Evolutionary conservation across 2,888 invertebrate species (phyloP), one percentile per base, ranked within the genome.

Genomic region (Temnothorax ravouxi): DNA sequence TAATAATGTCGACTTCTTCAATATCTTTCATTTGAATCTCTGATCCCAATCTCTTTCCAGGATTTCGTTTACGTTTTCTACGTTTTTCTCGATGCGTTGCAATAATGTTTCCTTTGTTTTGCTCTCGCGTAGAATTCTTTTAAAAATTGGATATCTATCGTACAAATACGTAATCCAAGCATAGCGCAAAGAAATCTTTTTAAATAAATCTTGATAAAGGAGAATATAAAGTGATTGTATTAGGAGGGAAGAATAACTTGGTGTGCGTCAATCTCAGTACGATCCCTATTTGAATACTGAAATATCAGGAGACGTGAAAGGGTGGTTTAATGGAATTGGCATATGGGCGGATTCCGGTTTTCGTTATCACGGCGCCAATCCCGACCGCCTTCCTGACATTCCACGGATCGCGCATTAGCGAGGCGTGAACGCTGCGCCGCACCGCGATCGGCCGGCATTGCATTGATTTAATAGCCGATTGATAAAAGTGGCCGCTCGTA

Each of bases 381-480:
- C 66, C 64, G 56, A 82, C 83, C 79, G 87, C 72, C 71, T 66
- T 69, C 75, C 56, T 84, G 86, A 84, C 86, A 87, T 87, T 87
- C 86, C 84, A 54, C 61, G 77, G 54, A 71, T 66, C 67, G 83
- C 59, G 75, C 71, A 83, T 85, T 79, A 79, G 71, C 59, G 34
- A 84, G 54, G 87, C 77, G 84, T 82, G 76, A 74, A 76, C 75
- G 59, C 29, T 18, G 54, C n/a, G 9, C 56, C 5, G 67, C n/a
- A 6, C 56, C 5, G 29, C 72, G 76, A 83, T 79, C 79, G 80
- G 50, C 21, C 71, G 47, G 80, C 79, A 50, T 25, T 66, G 80
- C 80, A 52, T 69, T 56, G 84, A 80, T 80, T 84, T 80, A 84
- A 84, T 66, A 59, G 80, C 44, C 72, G 52, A 64, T 38, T 66